These are phyloP conservation scores for Zaprionus nigranus DNA, from an alignment of 1,140 invertebrate species.

Conservation along the genomic window DNA sequence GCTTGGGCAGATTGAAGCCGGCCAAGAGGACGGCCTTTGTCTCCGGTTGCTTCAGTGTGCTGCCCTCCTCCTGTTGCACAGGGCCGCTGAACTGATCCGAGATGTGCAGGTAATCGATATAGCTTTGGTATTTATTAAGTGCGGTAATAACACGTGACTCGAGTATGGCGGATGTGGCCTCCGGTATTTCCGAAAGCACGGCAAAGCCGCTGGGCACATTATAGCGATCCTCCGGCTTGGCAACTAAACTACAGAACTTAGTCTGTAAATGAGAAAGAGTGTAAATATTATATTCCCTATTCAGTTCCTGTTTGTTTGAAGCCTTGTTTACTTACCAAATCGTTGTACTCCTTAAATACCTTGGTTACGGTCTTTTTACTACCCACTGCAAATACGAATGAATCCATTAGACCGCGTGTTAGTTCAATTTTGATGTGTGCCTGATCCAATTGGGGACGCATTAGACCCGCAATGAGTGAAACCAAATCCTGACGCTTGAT, in stretches of 20 bases:
- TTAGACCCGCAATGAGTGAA: slow-evolving; percentile 92
- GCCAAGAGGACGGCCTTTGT: slow-evolving; percentile 93
- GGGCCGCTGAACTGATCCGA: slow-evolving; percentile 97
- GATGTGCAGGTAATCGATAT: slow-evolving; percentile 98
- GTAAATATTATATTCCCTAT: not conserved
- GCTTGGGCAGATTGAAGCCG: slow-evolving; percentile 90
- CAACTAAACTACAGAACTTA: slow-evolving; percentile 94
- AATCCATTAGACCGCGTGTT: slow-evolving; percentile 95
- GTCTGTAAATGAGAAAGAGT: slow-evolving; percentile 86
- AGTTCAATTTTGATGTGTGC: slow-evolving; percentile 94
- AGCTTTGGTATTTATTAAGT: slow-evolving; percentile 93
- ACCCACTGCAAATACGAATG: slow-evolving; percentile 96
- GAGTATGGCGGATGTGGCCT: slow-evolving; percentile 91
- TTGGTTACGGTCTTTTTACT: slow-evolving; percentile 94
- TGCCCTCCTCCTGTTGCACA: slow-evolving; percentile 91
- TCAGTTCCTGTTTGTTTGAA: no score
- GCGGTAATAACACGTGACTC: slow-evolving; percentile 93
- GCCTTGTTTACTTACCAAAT: slow-evolving; percentile 89
- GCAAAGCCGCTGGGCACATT: slow-evolving; percentile 92
- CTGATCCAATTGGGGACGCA: slow-evolving; percentile 94
- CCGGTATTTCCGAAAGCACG: slow-evolving; percentile 95
- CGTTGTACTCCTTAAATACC: slow-evolving; percentile 96
- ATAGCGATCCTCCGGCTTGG: slow-evolving; percentile 94
- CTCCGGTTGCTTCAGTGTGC: slow-evolving; percentile 88
- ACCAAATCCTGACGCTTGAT: slow-evolving; percentile 98